These are phyloP conservation scores for Leucoma salicis DNA, from an alignment of 2,888 invertebrate genomes.

Conservation along the genomic window DNA sequence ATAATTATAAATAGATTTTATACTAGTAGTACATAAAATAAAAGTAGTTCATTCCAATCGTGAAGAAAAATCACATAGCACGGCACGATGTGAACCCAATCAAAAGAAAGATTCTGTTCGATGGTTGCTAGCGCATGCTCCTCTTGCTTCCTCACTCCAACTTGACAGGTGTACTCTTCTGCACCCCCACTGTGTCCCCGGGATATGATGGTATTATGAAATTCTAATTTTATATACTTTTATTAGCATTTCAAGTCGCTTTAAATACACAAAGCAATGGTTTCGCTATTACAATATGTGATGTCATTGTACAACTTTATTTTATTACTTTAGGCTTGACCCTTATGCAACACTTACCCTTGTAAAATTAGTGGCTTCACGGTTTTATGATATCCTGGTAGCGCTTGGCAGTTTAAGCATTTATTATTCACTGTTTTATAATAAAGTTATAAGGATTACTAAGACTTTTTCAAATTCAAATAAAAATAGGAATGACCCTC, in stretches of 20 bases:
- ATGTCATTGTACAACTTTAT: too few relatives aligned
- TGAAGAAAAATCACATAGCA: slow-evolving; percentile 28
- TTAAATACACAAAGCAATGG: slow-evolving; percentile 21
- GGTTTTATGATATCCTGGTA: slow-evolving; percentile 29
- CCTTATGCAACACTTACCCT: slow-evolving; percentile 22
- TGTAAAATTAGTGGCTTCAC: slow-evolving; percentile 22
- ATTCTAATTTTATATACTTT: slow-evolving; percentile 12
- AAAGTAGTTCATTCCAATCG: slow-evolving; percentile 19
- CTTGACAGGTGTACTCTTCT: slow-evolving; percentile 26
- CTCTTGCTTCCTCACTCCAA: slow-evolving; percentile 64
- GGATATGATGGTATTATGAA: slow-evolving; percentile 15
- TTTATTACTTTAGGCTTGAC: slow-evolving; percentile 10
- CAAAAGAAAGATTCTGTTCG: slow-evolving; percentile 37
- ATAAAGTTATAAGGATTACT: too few relatives aligned
- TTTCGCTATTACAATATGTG: too few relatives aligned
- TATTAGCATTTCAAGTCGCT: slow-evolving; percentile 11
- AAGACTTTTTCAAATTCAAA: too few relatives aligned
- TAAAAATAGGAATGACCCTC: too few relatives aligned
- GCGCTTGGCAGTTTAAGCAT: slow-evolving; percentile 26
- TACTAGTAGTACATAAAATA: not conserved
- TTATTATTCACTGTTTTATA: slow-evolving; percentile 2
- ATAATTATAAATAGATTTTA: too few relatives aligned
- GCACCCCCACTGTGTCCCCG: slow-evolving; percentile 29
- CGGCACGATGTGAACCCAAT: slow-evolving; percentile 40
- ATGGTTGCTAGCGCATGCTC: slow-evolving; percentile 79